Base-by-base conservation (phyloP, 2,888 invertebrate genomes). In the Cataglyphis cursor region DNA sequence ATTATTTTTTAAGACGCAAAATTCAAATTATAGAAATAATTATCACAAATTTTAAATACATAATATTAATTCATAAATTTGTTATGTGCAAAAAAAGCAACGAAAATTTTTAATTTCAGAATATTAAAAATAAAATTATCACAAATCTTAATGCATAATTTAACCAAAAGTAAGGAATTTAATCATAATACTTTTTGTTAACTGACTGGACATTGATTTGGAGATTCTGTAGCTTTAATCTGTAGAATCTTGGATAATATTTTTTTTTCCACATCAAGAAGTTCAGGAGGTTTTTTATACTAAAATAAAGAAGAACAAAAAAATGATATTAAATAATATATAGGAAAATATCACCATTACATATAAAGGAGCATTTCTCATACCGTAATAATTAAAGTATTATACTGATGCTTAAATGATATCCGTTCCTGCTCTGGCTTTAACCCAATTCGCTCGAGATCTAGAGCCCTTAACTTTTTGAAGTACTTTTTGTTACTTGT, bases 401-500 rank as follows among this genome's bases (percentile, higher is more conserved):
- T 97, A 92, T 96, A 97, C 92, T 97, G 97, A 95, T 98, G 97
- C 62, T 96, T 96, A 88, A 96, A 96, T 64, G 96, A 96, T 87
- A 98, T 96, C 91, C 96, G 96, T 1, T 96, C 95, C 92, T 97
- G 97, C 66, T 96, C 96, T 35, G 97, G 96, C 15, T 95, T 93
- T 73, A 97, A 90, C 81, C 96, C 96, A 28, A 97, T 95, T 90
- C 98, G 96, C 83, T 96, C 96, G 66, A 98, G 94, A 92, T 98
- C 98, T 12, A 97, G 97, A 41, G 97, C 95, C 51, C 94, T 92
- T 12, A 98, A 95, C 89, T 96, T 96, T 92, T 98, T 98, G 91
- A 96, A 98, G 95, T 97, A 98, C 89, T 98, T 98, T 93, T 97
- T 98, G 94, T 98, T 98, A 4, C 96, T 96, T 15, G 98, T 98